phyloP scores from a whole-genome alignment of 1,140 invertebrate genomes.

The Archivesica marissinica region DNA sequence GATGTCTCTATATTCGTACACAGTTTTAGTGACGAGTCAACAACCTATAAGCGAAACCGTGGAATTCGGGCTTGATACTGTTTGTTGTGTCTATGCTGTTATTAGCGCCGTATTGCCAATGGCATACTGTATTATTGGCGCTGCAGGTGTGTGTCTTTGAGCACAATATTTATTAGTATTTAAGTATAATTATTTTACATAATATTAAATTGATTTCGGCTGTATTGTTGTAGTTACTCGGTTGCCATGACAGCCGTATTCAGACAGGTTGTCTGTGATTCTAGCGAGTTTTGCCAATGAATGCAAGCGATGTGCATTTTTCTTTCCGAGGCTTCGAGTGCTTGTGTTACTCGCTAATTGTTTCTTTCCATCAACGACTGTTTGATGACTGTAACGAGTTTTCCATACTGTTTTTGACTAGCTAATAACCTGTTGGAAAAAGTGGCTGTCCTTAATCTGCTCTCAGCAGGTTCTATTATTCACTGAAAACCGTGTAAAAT shows the following conservation, averaged over 20 bases:
- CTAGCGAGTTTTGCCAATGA: constrained; percentile 12
- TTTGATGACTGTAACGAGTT: not conserved
- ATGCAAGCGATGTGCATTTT: constrained; percentile 38
- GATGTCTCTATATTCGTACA: no score
- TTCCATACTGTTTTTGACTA: not conserved
- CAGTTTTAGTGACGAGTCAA: no score
- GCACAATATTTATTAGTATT: no score
- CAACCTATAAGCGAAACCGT: no score
- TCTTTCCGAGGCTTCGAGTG: not conserved
- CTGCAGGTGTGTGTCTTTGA: no score
- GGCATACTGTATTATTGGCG: no score
- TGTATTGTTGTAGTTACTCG: not conserved
- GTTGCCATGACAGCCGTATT: constrained; percentile 25
- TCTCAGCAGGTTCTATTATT: not conserved
- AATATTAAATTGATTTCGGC: not conserved
- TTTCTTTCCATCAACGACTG: constrained; percentile 28
- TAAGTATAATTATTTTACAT: no score
- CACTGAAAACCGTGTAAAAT: no score
- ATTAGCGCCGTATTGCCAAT: no score
- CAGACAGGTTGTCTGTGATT: constrained; percentile 17
- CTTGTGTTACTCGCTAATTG: not conserved
- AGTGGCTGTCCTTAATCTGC: not conserved
- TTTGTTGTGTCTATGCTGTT: no score
- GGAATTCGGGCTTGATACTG: no score
- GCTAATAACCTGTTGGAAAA: not conserved